Base-by-base conservation (phyloP, 2,113 vertebrate species). In the Melanostigma gelatinosum region DNA sequence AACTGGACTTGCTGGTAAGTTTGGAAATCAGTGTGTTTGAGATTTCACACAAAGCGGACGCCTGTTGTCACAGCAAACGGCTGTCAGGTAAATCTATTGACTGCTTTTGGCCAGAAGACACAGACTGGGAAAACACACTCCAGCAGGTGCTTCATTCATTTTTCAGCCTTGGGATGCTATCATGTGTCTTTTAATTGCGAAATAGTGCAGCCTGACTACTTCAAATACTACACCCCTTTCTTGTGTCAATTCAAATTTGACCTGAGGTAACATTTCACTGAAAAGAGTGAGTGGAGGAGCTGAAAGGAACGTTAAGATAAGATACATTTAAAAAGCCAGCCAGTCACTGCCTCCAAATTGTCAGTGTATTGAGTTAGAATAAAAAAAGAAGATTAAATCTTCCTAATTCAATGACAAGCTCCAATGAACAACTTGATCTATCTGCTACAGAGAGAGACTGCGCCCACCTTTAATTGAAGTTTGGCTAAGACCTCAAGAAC, bases 401-500 rank as follows among this genome's bases (percentile, higher is more conserved):
- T 48, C 32, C 27, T 80, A 75, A 82, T 86, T 88, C 72, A 86
- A 55, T 82, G 81, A 85, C 46, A 80, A 18, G 62, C 69, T 80
- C n/a, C 72, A 44, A 52, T 70, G 67, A 82, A 73, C 83, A 84
- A 58, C 85, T 76, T 87, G 50, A 85, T 83, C 34, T 32, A n/a
- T 82, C 74, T 74, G 65, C 72, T 42, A 48, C 48, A 61, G 72
- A 76, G 66, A 57, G 57, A 82, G 36, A 60, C 40, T 75, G 13
- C 42, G 77, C 22, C 68, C 72, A 40, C n/a, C n/a, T n/a, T n/a
- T n/a, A 71, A 62, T 8, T 68, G 71, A 60, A 76, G 50, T 85
- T 80, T 89, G 74, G 89, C 85, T 36, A 22, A 66, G 29, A 80
- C 44, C 48, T 86, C 50, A 85, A 88, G 77, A 71, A 75, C 72